phyloP scores from a whole-genome alignment of 2,797 vertebrate genomes.

The Tolypeutes matacus region DNA sequence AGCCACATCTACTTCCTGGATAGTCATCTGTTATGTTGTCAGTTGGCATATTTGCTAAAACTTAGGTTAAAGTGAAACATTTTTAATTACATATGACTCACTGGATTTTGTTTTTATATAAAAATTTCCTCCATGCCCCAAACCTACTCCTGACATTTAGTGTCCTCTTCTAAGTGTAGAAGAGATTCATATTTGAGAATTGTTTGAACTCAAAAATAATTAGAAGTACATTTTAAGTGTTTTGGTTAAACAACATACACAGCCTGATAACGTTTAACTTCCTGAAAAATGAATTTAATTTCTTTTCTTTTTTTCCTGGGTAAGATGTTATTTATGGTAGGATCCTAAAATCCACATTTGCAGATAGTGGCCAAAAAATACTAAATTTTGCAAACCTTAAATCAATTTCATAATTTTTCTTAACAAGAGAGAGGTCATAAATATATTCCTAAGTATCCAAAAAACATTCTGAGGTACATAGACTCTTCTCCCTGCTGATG shows the following conservation, averaged over 20 bases:
- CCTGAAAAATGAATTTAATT: neutral
- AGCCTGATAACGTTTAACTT: slow-evolving; percentile 29
- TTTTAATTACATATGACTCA: slow-evolving; percentile 43
- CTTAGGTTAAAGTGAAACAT: neutral
- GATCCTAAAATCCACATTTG: slow-evolving; percentile 38
- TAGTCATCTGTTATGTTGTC: neutral
- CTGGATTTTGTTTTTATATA: slow-evolving; percentile 51
- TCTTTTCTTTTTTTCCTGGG: neutral
- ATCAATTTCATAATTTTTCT: slow-evolving; percentile 8
- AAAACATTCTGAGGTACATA: neutral
- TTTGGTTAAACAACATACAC: neutral
- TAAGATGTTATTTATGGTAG: slow-evolving; percentile 8
- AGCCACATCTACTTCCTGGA: too few relatives aligned
- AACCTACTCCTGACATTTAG: neutral
- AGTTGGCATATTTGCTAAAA: slow-evolving; percentile 42
- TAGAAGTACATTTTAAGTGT: neutral
- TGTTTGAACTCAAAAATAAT: slow-evolving; percentile 3
- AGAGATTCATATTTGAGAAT: slow-evolving; percentile 25
- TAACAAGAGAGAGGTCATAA: neutral
- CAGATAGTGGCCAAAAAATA: slow-evolving; percentile 13
- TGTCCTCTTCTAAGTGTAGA: neutral
- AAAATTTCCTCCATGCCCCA: neutral
- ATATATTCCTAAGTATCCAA: slow-evolving; percentile 20
- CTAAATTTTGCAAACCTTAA: slow-evolving; percentile 2
- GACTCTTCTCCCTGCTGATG: neutral